Evolutionary conservation across 2,113 vertebrate species (phyloP).

Genomic region (Oriolus oriolus): DNA sequence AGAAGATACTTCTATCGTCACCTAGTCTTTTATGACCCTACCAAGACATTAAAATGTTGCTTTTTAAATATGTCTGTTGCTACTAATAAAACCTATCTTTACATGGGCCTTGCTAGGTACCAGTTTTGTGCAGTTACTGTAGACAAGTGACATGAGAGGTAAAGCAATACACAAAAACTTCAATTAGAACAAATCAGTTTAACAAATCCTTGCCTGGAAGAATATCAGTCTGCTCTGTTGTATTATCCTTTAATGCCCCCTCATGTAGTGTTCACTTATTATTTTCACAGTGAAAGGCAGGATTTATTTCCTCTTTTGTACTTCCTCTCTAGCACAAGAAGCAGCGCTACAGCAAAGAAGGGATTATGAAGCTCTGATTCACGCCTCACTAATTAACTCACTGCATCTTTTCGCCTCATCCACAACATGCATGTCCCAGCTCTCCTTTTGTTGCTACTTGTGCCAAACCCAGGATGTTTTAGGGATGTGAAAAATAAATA

Average conservation of each 20-base stretch:
- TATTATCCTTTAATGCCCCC: background rate
- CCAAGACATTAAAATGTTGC: background rate
- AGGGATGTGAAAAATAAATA: background rate
- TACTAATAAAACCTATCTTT: background rate
- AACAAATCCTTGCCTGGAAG: background rate
- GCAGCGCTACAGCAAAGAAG: background rate
- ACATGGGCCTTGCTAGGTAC: background rate
- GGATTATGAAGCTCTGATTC: background rate
- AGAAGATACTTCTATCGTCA: background rate
- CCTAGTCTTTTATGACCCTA: background rate
- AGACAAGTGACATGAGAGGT: background rate
- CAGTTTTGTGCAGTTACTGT: background rate
- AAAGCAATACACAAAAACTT: background rate
- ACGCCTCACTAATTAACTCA: background rate
- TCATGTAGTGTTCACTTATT: background rate
- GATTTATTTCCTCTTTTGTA: background rate
- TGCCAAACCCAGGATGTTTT: background rate
- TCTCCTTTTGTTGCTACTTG: background rate
- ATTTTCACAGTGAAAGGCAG: constrained; percentile 1
- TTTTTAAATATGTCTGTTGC: background rate
- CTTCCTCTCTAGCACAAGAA: background rate
- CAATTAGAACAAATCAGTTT: background rate
- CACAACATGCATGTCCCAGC: background rate
- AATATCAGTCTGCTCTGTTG: background rate
- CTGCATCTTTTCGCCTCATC: background rate